Evolutionary conservation across 2,888 invertebrate species (phyloP), one percentile per base, ranked within the genome.

Genomic region (Eupithecia vulgata): DNA sequence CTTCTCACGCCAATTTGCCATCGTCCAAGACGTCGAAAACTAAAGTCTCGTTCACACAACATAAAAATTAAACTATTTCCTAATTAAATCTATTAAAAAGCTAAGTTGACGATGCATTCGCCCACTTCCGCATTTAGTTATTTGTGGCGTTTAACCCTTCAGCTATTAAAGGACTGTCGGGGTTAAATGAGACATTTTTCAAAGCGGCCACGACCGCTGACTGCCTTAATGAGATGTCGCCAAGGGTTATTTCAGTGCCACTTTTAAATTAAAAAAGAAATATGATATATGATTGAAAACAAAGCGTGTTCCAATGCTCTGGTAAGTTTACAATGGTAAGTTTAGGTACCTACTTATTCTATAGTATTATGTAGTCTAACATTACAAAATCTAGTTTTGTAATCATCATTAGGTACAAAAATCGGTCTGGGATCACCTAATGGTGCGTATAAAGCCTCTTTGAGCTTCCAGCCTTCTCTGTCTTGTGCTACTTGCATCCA

Each of bases 111-210:
- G 81, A 81, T 84, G 87, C 88, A 83, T 87, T 85, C 89, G 87
- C 88, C 88, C 87, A 90, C 93, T 94, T 94, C 94, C 94, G 93
- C 84, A 88, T 90, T 85, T 76, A 84, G 90, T 90, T 94, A 94
- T 94, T 94, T 92, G 92, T 93, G 91, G 87, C 84, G 80, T 86
- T 91, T 93, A 94, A 93, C 93, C 93, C 94, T 93, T 94, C 90
- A 88, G 88, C 92, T 92, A 92, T 93, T 93, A 93, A 88, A 86
- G 91, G 92, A 91, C 88, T 83, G 89, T 85, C 81, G 89, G 93
- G 94, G 93, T 94, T 92, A 94, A 94, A 93, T 91, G 92, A 91
- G 91, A 93, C 91, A 93, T 94, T 93, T 92, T 90, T 94, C 94
- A 94, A 92, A 93, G 91, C 88, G 86, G 83, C 73, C 80, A 78